Evolutionary conservation across 2,888 invertebrate genomes (phyloP).

Genomic region (Gasteruption jaculator): DNA sequence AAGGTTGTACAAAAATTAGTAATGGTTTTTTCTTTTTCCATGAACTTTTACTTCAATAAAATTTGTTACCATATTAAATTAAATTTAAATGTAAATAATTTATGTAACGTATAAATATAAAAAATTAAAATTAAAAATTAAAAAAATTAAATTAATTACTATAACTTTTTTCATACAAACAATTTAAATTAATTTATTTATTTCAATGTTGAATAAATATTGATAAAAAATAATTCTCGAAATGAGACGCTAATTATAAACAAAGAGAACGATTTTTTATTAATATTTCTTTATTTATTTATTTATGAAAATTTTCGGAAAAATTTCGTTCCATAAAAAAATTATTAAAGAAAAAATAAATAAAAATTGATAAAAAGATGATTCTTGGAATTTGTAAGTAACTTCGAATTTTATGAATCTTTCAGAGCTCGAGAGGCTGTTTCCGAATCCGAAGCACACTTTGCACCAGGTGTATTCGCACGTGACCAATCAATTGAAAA

Average conservation of each 20-base stretch:
- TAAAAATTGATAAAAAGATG: conserved; percentile 3
- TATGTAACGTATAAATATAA: background rate
- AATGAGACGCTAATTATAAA: no score
- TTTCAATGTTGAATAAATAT: no score
- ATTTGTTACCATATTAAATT: no score
- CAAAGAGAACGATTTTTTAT: conserved; percentile 2
- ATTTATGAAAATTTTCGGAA: no score
- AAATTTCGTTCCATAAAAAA: no score
- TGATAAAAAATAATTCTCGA: no score
- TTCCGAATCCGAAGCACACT: conserved; percentile 54
- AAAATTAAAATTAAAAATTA: background rate
- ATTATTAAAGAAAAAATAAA: no score
- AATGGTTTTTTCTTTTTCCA: background rate
- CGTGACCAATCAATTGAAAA: conserved; percentile 52
- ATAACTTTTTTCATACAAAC: no score
- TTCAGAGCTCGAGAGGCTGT: conserved; percentile 42
- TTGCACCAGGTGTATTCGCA: conserved; percentile 53
- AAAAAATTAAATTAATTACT: conserved; percentile 5
- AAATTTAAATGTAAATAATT: no score
- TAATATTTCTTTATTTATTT: background rate
- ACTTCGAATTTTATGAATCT: no score
- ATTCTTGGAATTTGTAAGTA: background rate
- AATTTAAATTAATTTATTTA: no score
- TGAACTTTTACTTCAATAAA: background rate
- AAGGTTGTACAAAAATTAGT: no score